These are phyloP conservation scores for Papilio helenus DNA, from an alignment of 1,140 invertebrate species.

Conservation along the genomic window DNA sequence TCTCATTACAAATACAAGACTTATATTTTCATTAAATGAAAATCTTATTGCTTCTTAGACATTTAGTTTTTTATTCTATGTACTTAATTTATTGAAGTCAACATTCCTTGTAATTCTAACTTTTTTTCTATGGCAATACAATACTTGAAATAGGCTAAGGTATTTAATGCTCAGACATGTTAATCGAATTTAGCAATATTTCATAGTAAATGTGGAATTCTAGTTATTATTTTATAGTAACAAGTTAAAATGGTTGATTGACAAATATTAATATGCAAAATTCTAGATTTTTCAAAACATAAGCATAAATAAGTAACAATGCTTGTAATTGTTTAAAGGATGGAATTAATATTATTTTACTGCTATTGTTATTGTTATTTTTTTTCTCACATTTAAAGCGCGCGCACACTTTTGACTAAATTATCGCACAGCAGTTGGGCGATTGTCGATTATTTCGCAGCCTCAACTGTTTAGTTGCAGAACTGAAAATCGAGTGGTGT, in stretches of 20 bases:
- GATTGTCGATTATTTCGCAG: no score
- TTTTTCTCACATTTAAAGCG: background rate
- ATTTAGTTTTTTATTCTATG: background rate
- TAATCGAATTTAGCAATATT: background rate
- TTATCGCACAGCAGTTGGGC: no score
- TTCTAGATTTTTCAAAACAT: background rate
- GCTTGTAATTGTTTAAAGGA: background rate
- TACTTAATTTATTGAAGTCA: no score
- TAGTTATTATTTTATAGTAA: background rate
- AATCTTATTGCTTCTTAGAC: background rate
- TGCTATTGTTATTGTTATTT: background rate
- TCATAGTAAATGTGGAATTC: background rate
- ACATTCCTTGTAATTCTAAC: background rate
- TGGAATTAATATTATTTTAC: no score
- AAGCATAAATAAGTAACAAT: background rate
- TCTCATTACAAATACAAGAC: background rate
- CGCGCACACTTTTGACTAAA: no score
- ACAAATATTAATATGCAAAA: background rate
- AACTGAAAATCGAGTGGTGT: no score
- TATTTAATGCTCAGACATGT: background rate
- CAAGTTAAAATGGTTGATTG: background rate
- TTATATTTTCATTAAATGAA: slow-evolving; percentile 1
- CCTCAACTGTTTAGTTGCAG: no score
- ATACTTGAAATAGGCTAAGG: background rate
- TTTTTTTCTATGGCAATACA: background rate